Evolutionary conservation across 2,113 vertebrate genomes (phyloP), one percentile per base, ranked within the genome.

Genomic region (Cnemophilus loriae): DNA sequence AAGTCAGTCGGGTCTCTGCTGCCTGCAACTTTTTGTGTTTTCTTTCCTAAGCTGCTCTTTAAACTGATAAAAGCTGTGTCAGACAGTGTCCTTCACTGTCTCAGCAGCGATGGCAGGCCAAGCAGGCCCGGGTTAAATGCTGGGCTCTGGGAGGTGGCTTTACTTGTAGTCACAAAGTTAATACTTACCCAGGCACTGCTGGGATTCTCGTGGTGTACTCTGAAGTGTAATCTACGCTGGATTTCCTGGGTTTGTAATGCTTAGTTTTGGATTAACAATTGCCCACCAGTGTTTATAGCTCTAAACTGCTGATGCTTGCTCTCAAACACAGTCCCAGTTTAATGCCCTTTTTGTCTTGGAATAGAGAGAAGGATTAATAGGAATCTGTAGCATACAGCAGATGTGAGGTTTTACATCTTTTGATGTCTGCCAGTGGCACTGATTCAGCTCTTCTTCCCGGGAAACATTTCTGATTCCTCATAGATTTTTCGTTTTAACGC

Each of bases 211-310:
- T 92, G 78, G 33, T 77, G 46, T 46, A 65, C 53, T 79, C 78
- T 20, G 6, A 88, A 76, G 57, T 80, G 63, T 57, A 90, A 80
- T 73, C 75, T 90, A 74, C 92, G 83, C 59, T 77, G 95, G n/a
- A 73, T 86, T 93, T 94, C 88, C 88, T 92, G 95, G 9, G 35
- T 76, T 92, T 90, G 50, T 22, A 73, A 65, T 92, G 82, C 67
- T 85, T 88, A 41, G 70, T 59, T 88, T 80, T 73, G 79, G 78
- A 69, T 93, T 88, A 92, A 65, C 75, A 69, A 69, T 69, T 80
- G 37, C 35, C 37, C 49, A 37, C 13, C 35, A 13, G 23, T 65
- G n/a, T 88, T 86, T 65, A 35, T 73, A 42, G 27, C 42, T 41
- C 67, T 56, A 37, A 94, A 84, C 41, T 86, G 87, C 83, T 89